Evolutionary conservation across 2,888 invertebrate species (phyloP), one percentile per base, ranked within the genome.

Genomic region (Hedychridium roseum): DNA sequence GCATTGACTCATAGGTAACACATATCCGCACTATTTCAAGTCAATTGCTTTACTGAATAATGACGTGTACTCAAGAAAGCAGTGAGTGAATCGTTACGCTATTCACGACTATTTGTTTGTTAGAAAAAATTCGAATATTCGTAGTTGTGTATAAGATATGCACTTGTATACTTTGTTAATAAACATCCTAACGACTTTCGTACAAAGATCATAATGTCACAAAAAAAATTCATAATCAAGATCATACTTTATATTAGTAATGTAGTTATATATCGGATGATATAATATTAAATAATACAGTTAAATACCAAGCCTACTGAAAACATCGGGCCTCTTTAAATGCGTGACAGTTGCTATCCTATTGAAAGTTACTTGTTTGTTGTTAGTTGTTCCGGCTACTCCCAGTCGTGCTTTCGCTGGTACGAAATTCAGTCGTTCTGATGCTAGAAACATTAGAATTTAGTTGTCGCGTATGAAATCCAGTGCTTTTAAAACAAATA

Each of bases 321-420:
- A 79, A 14, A 79, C 78, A 43, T 74, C 71, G 5, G 72, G 69
- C 45, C 73, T 78, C 34, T 66, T 70, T 1, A 70, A 56, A 7
- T 68, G 68, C 16, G 70, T 64, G 1, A 78, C 64, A 1, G 69
- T 72, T n/a, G 74, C 45, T 26, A 70, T 49, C 58, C 66, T 73
- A 30, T 76, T 72, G 18, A 79, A 79, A 16, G 78, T 76, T 6
- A 79, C 78, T 72, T 78, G 78, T 50, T 79, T 76, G 18, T 46
- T 34, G 11, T 50, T 34, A 1, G 49, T 43, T 9, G 49, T 41
- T 32, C 48, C 64, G 4, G 60, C 43, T 6, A 59, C 32, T 40
- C 78, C 78, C 4, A 79, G 55, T 30, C 78, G 69, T 20, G 74
- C 71, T 54, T 78, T 79, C n/a, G 78, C 78, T 28, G 78, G 71